Base-by-base conservation (phyloP, 2,888 invertebrate genomes). In the Drosophila meridionalis region DNA sequence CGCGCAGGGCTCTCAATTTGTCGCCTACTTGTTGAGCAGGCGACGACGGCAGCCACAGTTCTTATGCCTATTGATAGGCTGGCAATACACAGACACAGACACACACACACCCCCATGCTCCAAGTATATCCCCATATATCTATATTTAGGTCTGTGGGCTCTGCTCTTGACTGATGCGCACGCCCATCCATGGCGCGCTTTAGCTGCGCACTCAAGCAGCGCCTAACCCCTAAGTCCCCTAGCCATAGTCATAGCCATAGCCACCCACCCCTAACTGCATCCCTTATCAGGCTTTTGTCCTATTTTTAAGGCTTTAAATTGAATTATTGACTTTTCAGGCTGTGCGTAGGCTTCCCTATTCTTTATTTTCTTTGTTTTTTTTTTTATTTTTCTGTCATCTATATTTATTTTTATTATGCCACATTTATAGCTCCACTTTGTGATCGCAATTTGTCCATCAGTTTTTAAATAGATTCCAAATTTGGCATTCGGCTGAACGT, bases 231-330 rank as follows among this genome's bases (percentile, higher is more conserved):
- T 30, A 28, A 28, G 4, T 28, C 14, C 9, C 57, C n/a, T 4
- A 11, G 20, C 45, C 26, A 7, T 14, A 40, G 11, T 0, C 34
- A 20, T 8, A n/a, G n/a, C n/a, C n/a, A 20, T 20, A 20, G 20
- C 30, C 40, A 28, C 8, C 53, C 4, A 9, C 8, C 50, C 34
- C 47, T 28, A 26, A 26, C 36, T 4, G 28, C 43, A 20, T 34
- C n/a, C 32, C 63, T 36, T 28, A 11, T 14, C 45, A 28, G 76
- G 83, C 73, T 61, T 74, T 82, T 83, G 87, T 86, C 73, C 55
- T 84, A 84, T 84, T 84, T 83, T 86, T 78, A 89, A 73, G 82
- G 76, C 73, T 81, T 81, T 89, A 71, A 78, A 78, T 69, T 83
- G 69, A 74, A 85, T 73, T 77, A 77, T 62, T 80, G 75, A 75